Evolutionary conservation across 2,888 invertebrate species (phyloP).

Genomic region (Acanthosoma haemorrhoidale): DNA sequence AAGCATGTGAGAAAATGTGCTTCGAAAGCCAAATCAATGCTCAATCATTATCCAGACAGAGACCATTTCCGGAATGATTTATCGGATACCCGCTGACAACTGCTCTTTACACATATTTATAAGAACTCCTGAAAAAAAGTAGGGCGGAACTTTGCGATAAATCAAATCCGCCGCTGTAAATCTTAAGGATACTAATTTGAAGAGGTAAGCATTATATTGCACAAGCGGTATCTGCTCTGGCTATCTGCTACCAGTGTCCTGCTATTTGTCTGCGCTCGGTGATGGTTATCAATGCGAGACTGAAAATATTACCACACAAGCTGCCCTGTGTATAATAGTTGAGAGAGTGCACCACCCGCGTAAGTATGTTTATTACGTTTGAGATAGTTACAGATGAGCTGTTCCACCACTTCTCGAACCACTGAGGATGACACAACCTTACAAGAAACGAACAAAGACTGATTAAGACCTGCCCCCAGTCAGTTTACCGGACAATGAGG

Average conservation of each 20-base stretch:
- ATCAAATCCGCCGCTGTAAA: background rate
- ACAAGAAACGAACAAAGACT: background rate
- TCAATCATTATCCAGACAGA: no score
- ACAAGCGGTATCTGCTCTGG: background rate
- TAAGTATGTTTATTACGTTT: no score
- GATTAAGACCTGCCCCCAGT: background rate
- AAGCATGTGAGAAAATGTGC: no score
- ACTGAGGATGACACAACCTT: conserved; percentile 1
- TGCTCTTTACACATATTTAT: background rate
- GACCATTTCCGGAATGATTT: no score
- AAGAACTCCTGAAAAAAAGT: background rate
- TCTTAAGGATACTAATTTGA: conserved; percentile 1
- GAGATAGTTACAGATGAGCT: no score
- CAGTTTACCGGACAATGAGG: conserved; percentile 3
- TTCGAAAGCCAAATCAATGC: no score
- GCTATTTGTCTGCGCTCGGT: background rate
- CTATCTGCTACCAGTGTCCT: background rate
- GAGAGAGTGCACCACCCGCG: no score
- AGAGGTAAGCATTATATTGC: conserved; percentile 14
- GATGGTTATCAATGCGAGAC: background rate
- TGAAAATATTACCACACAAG: background rate
- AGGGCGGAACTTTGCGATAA: background rate
- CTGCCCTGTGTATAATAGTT: no score
- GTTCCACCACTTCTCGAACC: no score
- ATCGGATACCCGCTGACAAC: background rate